These are phyloP conservation scores for Melipona bicolor DNA, from an alignment of 2,888 invertebrate genomes.

Conservation along the genomic window DNA sequence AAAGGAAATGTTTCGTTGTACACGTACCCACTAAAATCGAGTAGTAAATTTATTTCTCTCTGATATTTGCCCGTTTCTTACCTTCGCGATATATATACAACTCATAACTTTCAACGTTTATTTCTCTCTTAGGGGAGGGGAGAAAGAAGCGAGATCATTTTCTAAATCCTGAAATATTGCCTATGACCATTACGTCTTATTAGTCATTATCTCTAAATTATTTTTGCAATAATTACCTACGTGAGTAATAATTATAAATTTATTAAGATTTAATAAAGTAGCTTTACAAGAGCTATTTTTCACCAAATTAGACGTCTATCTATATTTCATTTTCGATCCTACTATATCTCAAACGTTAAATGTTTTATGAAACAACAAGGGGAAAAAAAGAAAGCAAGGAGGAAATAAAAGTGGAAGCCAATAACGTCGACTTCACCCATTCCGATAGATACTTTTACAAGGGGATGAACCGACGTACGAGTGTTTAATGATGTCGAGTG, in stretches of 20 bases:
- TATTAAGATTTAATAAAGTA: too few species aligned
- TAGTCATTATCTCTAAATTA: neutral
- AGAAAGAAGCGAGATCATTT: neutral
- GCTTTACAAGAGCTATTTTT: too few species aligned
- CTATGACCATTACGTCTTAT: neutral
- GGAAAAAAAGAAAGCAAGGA: conserved; percentile 18
- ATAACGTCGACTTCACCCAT: conserved; percentile 36
- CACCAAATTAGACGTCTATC: too few species aligned
- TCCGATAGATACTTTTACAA: conserved; percentile 29
- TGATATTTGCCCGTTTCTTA: conserved; percentile 11
- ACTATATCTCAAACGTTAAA: neutral
- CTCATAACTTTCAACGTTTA: conserved; percentile 1
- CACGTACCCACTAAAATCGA: conserved; percentile 15
- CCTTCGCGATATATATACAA: neutral
- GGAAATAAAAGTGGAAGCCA: conserved; percentile 29
- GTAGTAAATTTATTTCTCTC: conserved; percentile 24
- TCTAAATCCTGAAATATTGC: neutral
- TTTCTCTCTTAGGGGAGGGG: neutral
- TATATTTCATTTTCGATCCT: too few species aligned
- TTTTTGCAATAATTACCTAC: too few species aligned
- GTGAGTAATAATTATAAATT: too few species aligned
- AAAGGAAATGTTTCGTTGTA: conserved; percentile 24
- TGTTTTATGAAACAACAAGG: neutral
- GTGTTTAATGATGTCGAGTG: conserved; percentile 71
- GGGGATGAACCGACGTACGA: conserved; percentile 71